These are phyloP conservation scores for Thomomys bottae DNA, from an alignment of 2,113 vertebrate species.

Conservation along the genomic window DNA sequence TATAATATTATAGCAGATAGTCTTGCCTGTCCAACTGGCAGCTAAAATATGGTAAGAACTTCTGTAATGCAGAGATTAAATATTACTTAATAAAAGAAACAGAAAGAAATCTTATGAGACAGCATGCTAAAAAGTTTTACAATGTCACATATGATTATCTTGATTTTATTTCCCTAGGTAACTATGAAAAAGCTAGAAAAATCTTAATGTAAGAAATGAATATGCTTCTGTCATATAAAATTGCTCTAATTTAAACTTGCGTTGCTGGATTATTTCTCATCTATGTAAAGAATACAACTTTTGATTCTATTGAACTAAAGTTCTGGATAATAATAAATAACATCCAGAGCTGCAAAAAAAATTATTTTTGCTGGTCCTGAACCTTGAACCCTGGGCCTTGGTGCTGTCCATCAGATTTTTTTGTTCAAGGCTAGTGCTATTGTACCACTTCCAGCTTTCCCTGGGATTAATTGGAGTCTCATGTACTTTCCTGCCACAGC, in stretches of 20 bases:
- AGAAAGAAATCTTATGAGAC: slow-evolving; percentile 2
- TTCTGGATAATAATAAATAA: slow-evolving; percentile 38
- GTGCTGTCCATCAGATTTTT: too few relatives aligned
- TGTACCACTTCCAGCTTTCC: too few relatives aligned
- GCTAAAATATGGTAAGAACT: neutral
- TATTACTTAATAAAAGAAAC: slow-evolving; percentile 33
- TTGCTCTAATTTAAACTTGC: slow-evolving; percentile 50
- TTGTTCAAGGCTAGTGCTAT: too few relatives aligned
- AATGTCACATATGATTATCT: slow-evolving; percentile 51
- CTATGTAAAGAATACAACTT: slow-evolving; percentile 18
- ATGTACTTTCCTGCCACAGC: too few relatives aligned
- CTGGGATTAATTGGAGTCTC: too few relatives aligned
- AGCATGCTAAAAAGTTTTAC: slow-evolving; percentile 28
- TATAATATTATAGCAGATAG: slow-evolving; percentile 24
- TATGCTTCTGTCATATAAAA: neutral
- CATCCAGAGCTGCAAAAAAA: neutral
- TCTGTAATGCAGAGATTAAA: neutral
- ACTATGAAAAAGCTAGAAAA: slow-evolving; percentile 41
- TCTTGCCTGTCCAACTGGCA: slow-evolving; percentile 24
- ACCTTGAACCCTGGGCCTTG: too few relatives aligned
- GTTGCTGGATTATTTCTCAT: slow-evolving; percentile 30
- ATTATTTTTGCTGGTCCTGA: too few relatives aligned
- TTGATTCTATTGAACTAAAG: slow-evolving; percentile 20
- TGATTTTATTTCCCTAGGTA: slow-evolving; percentile 61
- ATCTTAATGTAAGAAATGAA: slow-evolving; percentile 52